Percentiles rank a stretch among this genome's conserved stretches.
phyloP scores from a whole-genome alignment of 2,113 vertebrate species.

The Phoenicopterus ruber region DNA sequence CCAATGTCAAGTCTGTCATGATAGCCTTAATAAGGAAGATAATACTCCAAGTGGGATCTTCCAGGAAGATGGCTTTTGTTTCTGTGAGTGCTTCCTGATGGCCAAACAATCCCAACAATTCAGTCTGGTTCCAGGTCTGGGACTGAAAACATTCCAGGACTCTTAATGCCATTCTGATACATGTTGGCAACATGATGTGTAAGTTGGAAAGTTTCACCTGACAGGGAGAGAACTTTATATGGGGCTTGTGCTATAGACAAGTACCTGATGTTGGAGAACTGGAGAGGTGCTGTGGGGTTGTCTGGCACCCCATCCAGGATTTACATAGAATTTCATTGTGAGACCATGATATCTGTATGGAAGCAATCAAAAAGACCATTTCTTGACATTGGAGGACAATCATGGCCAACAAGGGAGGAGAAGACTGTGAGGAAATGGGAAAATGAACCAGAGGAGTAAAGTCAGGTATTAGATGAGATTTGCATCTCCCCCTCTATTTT shows the following conservation, averaged over 20 bases:
- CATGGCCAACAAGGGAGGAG: background rate
- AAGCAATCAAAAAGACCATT: background rate
- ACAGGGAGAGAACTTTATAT: background rate
- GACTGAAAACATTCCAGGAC: background rate
- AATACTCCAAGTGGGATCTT: background rate
- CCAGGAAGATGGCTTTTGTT: background rate
- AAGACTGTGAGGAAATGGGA: background rate
- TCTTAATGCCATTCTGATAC: background rate
- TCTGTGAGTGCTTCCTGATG: background rate
- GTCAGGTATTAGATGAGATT: background rate
- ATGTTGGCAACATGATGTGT: background rate
- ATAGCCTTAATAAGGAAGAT: background rate
- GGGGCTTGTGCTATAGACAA: background rate
- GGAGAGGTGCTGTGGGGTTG: background rate
- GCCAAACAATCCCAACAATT: background rate
- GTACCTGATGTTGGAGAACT: background rate
- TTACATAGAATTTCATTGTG: background rate
- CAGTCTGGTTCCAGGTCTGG: background rate
- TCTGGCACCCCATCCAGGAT: fast-evolving
- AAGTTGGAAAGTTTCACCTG: background rate
- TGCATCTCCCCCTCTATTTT: background rate
- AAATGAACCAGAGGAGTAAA: background rate
- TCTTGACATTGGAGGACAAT: background rate
- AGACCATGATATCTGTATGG: background rate
- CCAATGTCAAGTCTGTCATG: background rate